phyloP scores from a whole-genome alignment of 1,140 invertebrate species.

The Lerema accius region DNA sequence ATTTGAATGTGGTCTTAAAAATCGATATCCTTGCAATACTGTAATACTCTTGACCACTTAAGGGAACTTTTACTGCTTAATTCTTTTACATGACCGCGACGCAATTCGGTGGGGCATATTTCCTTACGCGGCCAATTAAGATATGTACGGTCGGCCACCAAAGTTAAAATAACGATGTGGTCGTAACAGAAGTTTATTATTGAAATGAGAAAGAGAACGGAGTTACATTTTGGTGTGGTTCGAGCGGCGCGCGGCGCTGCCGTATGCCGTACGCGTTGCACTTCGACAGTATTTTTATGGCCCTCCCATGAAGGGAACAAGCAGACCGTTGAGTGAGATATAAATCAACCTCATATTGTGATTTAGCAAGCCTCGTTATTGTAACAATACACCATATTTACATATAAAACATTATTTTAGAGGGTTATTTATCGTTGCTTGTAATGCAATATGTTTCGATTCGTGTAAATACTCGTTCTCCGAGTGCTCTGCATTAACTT shows the following conservation, averaged over 20 bases:
- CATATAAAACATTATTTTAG: slow-evolving; percentile 79
- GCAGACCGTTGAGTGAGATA: slow-evolving; percentile 76
- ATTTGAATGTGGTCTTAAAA: slow-evolving; percentile 20
- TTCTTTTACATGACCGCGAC: slow-evolving; percentile 45
- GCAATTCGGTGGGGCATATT: slow-evolving; percentile 54
- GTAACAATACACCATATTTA: slow-evolving; percentile 79
- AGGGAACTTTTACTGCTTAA: slow-evolving; percentile 24
- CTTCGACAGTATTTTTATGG: slow-evolving; percentile 69
- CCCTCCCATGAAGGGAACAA: slow-evolving; percentile 72
- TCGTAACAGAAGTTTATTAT: slow-evolving; percentile 26
- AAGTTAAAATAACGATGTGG: slow-evolving; percentile 13
- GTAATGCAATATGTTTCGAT: slow-evolving; percentile 68
- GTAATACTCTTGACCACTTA: slow-evolving; percentile 16
- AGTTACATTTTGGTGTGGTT: slow-evolving; percentile 16
- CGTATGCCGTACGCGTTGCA: slow-evolving; percentile 42
- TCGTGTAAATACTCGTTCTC: slow-evolving; percentile 52
- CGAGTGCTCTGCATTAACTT: slow-evolving; percentile 61
- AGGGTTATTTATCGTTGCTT: slow-evolving; percentile 68
- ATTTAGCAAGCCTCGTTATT: slow-evolving; percentile 79
- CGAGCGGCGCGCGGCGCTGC: slow-evolving; percentile 18
- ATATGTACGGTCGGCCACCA: slow-evolving; percentile 42
- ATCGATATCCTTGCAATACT: slow-evolving; percentile 19
- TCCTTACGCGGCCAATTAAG: slow-evolving; percentile 65
- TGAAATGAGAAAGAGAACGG: slow-evolving; percentile 23
- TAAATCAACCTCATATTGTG: slow-evolving; percentile 81